A percentile compares a stretch with the other conserved stretches of the same genome.
phyloP scores from a whole-genome alignment of 2,797 vertebrate genomes.

The Uromys caudimaculatus region DNA sequence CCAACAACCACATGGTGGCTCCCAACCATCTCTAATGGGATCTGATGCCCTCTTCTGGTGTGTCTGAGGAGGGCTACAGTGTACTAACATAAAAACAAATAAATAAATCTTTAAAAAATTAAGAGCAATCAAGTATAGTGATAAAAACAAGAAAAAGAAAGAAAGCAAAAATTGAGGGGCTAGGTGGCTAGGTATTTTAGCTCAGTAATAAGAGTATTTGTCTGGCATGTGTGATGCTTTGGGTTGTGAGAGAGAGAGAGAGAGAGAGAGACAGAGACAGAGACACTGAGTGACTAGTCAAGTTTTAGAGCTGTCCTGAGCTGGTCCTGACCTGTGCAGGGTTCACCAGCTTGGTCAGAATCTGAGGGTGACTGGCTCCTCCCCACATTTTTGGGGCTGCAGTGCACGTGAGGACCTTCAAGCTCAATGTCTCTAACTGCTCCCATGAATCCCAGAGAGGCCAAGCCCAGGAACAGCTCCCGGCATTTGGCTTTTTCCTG shows the following conservation, averaged over 20 bases:
- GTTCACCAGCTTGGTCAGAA: neutral
- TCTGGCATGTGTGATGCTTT: neutral
- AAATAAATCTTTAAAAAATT: no score
- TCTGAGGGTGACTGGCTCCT: neutral
- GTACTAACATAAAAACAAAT: no score
- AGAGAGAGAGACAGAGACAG: neutral
- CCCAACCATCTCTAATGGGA: no score
- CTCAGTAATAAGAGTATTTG: neutral
- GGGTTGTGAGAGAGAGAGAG: neutral
- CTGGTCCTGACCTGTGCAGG: neutral
- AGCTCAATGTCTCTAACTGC: neutral
- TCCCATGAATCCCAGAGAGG: neutral
- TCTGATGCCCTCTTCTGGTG: no score
- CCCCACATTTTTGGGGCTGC: neutral
- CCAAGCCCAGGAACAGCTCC: neutral
- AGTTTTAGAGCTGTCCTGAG: neutral
- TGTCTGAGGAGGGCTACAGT: no score
- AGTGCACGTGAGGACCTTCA: accelerated
- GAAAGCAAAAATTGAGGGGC: neutral
- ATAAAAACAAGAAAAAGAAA: neutral
- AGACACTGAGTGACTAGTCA: neutral
- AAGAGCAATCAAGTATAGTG: neutral
- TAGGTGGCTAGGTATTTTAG: neutral
- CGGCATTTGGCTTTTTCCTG: neutral
- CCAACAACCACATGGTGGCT: no score